Percentiles rank a stretch among this genome's conserved stretches.
These are phyloP conservation scores for Ctenodactylus gundi DNA, from an alignment of 2,113 vertebrate genomes.

Conservation along the genomic window DNA sequence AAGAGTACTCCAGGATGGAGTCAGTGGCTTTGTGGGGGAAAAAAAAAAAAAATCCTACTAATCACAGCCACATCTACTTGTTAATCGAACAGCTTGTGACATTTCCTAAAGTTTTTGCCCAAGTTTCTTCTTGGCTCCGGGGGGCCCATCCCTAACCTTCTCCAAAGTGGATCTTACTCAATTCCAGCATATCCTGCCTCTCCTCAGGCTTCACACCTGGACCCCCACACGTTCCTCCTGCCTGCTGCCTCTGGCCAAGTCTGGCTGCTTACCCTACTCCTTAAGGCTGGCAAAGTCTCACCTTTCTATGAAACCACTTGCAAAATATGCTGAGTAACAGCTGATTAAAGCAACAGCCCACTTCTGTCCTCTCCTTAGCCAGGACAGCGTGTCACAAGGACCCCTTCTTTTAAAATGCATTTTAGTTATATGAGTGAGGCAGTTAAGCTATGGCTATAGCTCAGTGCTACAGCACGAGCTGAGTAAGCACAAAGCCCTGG, in stretches of 20 bases:
- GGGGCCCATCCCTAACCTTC: neutral
- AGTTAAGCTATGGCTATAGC: neutral
- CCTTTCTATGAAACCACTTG: no score
- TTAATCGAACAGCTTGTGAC: neutral
- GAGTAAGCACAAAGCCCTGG: neutral
- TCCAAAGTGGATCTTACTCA: neutral
- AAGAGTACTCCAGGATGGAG: neutral
- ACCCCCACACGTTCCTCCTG: neutral
- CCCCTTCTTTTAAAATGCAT: neutral
- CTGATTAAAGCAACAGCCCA: neutral
- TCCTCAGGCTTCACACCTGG: neutral
- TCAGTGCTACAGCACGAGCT: neutral
- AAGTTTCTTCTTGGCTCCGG: neutral
- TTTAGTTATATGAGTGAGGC: neutral
- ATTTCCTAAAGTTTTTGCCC: neutral
- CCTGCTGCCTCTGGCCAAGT: neutral
- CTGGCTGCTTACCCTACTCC: neutral
- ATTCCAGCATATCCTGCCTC: neutral
- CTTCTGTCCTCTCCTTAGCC: neutral
- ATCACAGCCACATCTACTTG: neutral
- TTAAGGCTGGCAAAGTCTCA: neutral
- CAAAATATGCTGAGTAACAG: neutral
- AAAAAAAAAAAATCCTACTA: neutral
- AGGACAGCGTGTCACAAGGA: neutral
- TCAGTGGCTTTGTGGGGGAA: neutral